These are phyloP conservation scores for Apodemia hepburni DNA, from an alignment of 2,888 invertebrate genomes.

Conservation along the genomic window DNA sequence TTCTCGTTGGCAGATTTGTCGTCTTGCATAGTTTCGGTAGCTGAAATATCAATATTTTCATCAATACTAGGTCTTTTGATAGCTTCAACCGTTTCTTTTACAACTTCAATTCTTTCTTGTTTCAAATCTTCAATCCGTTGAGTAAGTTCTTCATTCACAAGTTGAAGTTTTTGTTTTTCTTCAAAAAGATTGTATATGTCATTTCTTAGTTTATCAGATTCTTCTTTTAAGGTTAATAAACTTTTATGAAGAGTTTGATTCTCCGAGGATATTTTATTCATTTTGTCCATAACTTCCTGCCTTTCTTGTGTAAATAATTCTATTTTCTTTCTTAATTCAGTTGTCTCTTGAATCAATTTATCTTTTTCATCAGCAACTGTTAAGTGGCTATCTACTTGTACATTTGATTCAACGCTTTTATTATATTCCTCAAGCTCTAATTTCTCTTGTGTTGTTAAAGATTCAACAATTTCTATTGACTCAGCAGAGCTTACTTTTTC, in stretches of 20 bases:
- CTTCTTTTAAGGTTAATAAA: slow-evolving; percentile 71
- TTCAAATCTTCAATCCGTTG: slow-evolving; percentile 68
- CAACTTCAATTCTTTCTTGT: slow-evolving; percentile 59
- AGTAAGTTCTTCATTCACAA: slow-evolving; percentile 54
- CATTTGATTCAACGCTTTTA: slow-evolving; percentile 62
- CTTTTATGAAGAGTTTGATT: slow-evolving; percentile 76
- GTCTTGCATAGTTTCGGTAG: slow-evolving; percentile 54
- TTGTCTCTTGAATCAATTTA: slow-evolving; percentile 82
- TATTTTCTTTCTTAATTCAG: slow-evolving; percentile 83
- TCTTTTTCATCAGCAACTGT: slow-evolving; percentile 39
- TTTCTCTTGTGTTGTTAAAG: slow-evolving; percentile 85
- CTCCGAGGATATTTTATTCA: slow-evolving; percentile 81
- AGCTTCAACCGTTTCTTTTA: slow-evolving; percentile 63
- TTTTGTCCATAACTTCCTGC: slow-evolving; percentile 84
- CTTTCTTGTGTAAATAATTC: slow-evolving; percentile 85
- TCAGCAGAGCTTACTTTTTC: slow-evolving; percentile 88
- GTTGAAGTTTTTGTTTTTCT: slow-evolving; percentile 59
- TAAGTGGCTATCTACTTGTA: slow-evolving; percentile 35
- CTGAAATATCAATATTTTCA: slow-evolving; percentile 47
- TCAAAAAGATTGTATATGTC: slow-evolving; percentile 64
- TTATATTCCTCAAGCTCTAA: slow-evolving; percentile 85
- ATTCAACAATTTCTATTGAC: slow-evolving; percentile 87
- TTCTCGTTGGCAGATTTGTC: slow-evolving; percentile 60
- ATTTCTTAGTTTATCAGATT: slow-evolving; percentile 68
- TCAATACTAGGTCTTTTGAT: slow-evolving; percentile 51